Percentiles rank a stretch among this genome's conserved stretches.
Conservation (phyloP, 2,888 invertebrate species). For the Halictus quadricinctus region DNA sequence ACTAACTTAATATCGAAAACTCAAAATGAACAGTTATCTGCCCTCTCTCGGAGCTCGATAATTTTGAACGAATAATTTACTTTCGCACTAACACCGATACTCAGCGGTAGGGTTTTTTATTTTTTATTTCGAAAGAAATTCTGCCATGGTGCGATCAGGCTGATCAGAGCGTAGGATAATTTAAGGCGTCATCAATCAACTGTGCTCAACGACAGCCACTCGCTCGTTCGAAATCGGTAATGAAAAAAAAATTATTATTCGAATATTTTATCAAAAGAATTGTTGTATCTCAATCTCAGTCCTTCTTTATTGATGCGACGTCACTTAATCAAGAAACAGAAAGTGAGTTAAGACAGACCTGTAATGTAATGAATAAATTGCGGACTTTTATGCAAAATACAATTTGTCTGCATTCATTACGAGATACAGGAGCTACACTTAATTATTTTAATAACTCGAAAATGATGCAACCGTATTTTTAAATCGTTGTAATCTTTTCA, state of each 20-base stretch:
- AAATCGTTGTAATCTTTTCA: no score
- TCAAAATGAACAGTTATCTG: conserved; percentile 3
- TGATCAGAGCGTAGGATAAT: conserved; percentile 15
- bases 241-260: not conserved
- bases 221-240: conserved; percentile 1
- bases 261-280: not conserved
- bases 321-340: not conserved
- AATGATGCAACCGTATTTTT: no score
- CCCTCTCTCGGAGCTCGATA: not conserved
- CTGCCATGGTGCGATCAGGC: conserved; percentile 12
- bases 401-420: no score
- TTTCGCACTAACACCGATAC: conserved; percentile 11
- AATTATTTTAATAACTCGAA: no score
- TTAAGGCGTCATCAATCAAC: conserved; percentile 18
- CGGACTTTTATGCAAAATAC: no score
- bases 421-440: no score
- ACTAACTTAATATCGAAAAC: not conserved
- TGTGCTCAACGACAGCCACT: not conserved
- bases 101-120: not conserved
- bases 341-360: not conserved
- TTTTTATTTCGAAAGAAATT: conserved; percentile 20
- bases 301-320: not conserved
- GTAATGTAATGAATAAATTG: not conserved
- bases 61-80: conserved; percentile 23
- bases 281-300: not conserved